Evolutionary conservation across 2,113 vertebrate species (phyloP).

Genomic region (Halichoerus grypus): DNA sequence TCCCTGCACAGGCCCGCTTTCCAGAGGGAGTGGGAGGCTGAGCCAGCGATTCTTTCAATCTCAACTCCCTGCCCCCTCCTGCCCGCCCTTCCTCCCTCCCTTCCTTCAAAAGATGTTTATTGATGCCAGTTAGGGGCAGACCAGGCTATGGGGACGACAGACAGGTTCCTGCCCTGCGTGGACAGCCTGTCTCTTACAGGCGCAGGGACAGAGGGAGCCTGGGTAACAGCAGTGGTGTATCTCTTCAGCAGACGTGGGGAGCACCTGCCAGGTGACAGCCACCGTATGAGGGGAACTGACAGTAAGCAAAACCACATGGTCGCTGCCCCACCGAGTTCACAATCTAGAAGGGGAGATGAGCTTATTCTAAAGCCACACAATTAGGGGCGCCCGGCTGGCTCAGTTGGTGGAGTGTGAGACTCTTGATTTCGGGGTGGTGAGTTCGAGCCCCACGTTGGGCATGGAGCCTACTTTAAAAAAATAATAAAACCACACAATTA

Average conservation of each 20-base stretch:
- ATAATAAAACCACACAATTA: background rate
- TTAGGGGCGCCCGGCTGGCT: background rate
- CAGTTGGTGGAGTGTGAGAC: background rate
- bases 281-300: background rate
- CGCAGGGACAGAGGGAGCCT: background rate
- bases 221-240: background rate
- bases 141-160: accelerated
- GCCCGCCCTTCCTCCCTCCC: accelerated
- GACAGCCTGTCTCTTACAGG: too few species aligned
- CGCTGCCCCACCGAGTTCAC: background rate
- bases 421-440: background rate
- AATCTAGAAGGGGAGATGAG: background rate
- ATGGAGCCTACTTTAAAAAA: background rate
- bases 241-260: background rate
- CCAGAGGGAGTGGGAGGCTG: background rate
- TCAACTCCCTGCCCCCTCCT: background rate
- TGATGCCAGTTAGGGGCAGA: too few species aligned
- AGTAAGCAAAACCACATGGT: background rate
- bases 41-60: background rate
- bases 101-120: background rate
- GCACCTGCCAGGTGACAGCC: background rate
- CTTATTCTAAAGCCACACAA: background rate
- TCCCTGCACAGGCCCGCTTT: background rate
- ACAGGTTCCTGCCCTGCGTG: background rate
- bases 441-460: background rate